Base-by-base conservation (phyloP, 2,888 invertebrate species). In the Noctua janthe region DNA sequence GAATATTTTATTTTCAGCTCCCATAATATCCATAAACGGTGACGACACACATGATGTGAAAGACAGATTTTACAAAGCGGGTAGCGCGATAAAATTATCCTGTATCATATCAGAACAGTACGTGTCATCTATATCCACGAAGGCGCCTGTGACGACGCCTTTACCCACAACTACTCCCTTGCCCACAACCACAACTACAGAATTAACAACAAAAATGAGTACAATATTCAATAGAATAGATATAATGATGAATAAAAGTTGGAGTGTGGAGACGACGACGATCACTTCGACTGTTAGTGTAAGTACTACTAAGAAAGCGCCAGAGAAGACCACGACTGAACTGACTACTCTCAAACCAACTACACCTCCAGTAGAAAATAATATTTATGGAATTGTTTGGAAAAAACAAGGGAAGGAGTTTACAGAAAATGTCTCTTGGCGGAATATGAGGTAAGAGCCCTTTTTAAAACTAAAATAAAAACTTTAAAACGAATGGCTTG, bases 61-160 rank as follows among this genome's bases (percentile, higher is more conserved):
- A 90, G 98, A 98, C 94, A 97, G 98, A 90, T 98, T 98, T 94
- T 98, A 98, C 94, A 98, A 98, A 95, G 97, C 98, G 54, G 98
- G 98, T 88, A 98, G 98, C 93, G 97, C 98, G 78, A 98, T 98
- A 89, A 98, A 98, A 94, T 96, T 98, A 84, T 97, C 97, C 56
- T 98, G 98, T 90, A 94, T 95, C 92, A 96, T 97, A 95, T 96
- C 97, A 91, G 96, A 96, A 76, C 95, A 96, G 80, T 97, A 94
- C 82, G 90, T 94, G 70, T 88, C 92, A 69, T 92, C 94, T 43
- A 88, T 95, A 80, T 91, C 95, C 6, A 94, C 94, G 13, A 95
- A 95, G 90, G 85, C 92, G 35, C 91, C 95, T 59, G 78, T 89
- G 5, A 94, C 95, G 20, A 94, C 95, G 2, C 85, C 92, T 39